Evolutionary conservation across 2,797 vertebrate species (phyloP), one percentile per base, ranked within the genome.

Genomic region (Rhynchonycteris naso): DNA sequence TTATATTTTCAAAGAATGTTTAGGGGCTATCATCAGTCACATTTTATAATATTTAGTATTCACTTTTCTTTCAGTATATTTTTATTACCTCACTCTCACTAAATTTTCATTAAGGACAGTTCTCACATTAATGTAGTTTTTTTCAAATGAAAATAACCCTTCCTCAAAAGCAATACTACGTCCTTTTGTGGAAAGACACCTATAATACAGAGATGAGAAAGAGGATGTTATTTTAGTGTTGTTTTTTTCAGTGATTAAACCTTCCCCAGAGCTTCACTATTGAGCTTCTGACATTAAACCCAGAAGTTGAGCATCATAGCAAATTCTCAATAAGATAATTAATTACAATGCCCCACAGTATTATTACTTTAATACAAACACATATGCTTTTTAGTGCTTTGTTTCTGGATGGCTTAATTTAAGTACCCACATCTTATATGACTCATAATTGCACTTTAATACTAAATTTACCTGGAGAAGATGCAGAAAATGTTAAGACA

Each of bases 311-410:
- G 13, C 26, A 24, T 66, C 59, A 59, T 9, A 59, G 38, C 5
- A 80, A 92, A 95, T 88, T 89, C 87, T 95, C 75, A 95, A 21
- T 26, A 74, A 93, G 76, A 59, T 87, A 38, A 11, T 74, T 81
- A 59, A 15, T 30, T 80, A 81, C 35, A 88, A 95, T 84, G 28
- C 30, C 30, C 74, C 2, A 47, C 22, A 61, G 7, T 80, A 43
- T 66, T 92, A 69, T 61, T 94, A 84, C 35, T 92, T 94, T 87
- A 95, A 79, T 85, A 71, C 74, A 68, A 96, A 74, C n/a, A 93
- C 1, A 83, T 43, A 82, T 26, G 30, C 22, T 71, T 93, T 80
- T 84, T 68, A 92, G 22, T 89, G 52, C 15, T 94, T 74, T 93
- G 15, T 65, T 88, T 95, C 50, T 93, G 56, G 26, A 54, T 90